Evolutionary conservation across 2,888 invertebrate genomes (phyloP).

Genomic region (Lacanobia oleracea): DNA sequence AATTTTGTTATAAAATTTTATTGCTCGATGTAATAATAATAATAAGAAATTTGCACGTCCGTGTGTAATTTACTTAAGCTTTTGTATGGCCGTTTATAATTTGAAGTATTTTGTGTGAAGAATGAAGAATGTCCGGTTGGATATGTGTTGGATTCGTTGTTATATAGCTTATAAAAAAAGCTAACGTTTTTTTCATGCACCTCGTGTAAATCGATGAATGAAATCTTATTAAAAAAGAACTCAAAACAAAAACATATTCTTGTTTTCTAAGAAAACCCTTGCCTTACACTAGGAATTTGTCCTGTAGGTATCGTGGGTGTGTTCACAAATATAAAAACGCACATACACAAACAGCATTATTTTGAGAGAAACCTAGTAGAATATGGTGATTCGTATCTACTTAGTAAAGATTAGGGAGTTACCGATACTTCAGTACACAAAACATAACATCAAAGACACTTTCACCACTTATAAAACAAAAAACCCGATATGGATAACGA

Average conservation of each 20-base stretch:
- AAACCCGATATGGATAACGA: background rate
- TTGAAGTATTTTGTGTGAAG: constrained; percentile 49
- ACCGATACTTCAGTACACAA: background rate
- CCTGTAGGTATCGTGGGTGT: no score
- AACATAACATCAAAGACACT: background rate
- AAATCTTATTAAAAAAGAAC: no score
- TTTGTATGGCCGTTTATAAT: constrained; percentile 38
- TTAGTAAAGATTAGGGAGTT: background rate
- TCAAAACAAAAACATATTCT: no score
- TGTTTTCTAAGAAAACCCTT: no score
- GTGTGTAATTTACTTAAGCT: constrained; percentile 35
- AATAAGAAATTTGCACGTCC: constrained; percentile 43
- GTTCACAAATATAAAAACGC: no score
- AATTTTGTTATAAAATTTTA: constrained; percentile 63
- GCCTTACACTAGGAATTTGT: no score
- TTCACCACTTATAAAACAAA: constrained; percentile 1
- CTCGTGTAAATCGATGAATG: no score
- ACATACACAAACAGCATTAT: no score
- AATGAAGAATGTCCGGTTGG: constrained; percentile 26
- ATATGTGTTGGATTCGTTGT: background rate
- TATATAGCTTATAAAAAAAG: background rate
- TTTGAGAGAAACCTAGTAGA: no score
- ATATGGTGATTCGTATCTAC: background rate
- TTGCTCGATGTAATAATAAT: constrained; percentile 47
- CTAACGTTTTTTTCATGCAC: no score